Conservation (phyloP, 2,888 invertebrate species). For the Ditylenchus weischeri region DNA sequence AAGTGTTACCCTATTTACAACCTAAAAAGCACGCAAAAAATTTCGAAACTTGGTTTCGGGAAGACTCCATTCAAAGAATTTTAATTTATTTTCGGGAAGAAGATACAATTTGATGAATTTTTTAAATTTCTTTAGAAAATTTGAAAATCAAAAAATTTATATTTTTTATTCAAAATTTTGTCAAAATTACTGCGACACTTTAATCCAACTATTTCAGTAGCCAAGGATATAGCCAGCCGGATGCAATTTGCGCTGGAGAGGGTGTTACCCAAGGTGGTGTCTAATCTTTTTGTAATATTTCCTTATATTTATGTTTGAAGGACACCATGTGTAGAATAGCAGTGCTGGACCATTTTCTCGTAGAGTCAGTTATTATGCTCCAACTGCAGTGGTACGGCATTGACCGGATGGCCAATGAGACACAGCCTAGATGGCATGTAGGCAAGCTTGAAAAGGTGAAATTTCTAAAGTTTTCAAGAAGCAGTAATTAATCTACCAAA, state of each 20-base stretch:
- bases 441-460: slow-evolving; percentile 51
- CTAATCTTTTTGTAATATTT: slow-evolving; percentile 12
- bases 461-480: neutral
- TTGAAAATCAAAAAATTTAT: too few relatives aligned
- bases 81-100: too few relatives aligned
- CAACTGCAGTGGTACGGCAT: slow-evolving; percentile 53
- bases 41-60: too few relatives aligned
- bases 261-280: slow-evolving; percentile 40
- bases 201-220: slow-evolving; percentile 25
- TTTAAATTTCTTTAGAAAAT: too few relatives aligned
- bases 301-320: slow-evolving; percentile 31
- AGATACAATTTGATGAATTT: too few relatives aligned
- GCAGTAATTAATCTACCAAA: neutral
- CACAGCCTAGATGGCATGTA: slow-evolving; percentile 45
- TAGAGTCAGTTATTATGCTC: slow-evolving; percentile 45
- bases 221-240: slow-evolving; percentile 47
- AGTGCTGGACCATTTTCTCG: slow-evolving; percentile 39
- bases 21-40: too few relatives aligned
- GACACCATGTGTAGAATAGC: slow-evolving; percentile 46
- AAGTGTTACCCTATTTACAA: too few relatives aligned
- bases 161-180: too few relatives aligned
- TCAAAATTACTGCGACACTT: too few relatives aligned
- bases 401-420: slow-evolving; percentile 45
- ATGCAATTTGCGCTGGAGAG: slow-evolving; percentile 52
- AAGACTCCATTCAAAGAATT: too few relatives aligned